A percentile compares a stretch with the other conserved stretches of the same genome.
Conservation (phyloP, 64 coral and sea anemone genomes). For the Platygyra sinensis region DNA sequence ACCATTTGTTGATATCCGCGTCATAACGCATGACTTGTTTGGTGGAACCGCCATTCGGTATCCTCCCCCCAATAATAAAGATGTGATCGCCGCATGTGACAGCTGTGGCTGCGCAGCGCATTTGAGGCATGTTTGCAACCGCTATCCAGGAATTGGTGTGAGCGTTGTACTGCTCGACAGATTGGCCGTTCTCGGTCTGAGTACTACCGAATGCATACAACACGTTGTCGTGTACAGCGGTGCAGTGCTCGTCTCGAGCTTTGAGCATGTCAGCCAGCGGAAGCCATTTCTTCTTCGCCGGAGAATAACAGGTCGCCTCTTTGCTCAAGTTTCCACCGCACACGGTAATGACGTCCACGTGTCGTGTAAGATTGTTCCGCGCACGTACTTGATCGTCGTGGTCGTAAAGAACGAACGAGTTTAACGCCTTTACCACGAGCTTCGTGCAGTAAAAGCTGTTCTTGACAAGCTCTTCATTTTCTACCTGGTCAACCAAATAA, state of each 20-base stretch:
- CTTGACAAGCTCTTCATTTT: conserved; percentile 50
- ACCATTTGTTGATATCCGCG: conserved; percentile 58
- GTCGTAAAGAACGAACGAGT: conserved; percentile 45
- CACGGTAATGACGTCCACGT: conserved; percentile 48
- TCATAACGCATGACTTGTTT: conserved; percentile 67
- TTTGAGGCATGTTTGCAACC: conserved; percentile 44
- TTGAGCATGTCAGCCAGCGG: conserved; percentile 29
- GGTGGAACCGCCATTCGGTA: conserved; percentile 12
- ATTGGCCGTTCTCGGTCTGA: conserved; percentile 51
- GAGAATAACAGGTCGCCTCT: conserved; percentile 49
- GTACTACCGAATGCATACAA: conserved; percentile 57
- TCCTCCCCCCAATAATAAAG: conserved; percentile 64
- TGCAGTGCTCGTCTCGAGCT: conserved; percentile 56
- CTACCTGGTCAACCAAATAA: conserved; percentile 43
- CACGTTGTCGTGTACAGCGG: conserved; percentile 57
- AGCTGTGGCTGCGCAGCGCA: conserved; percentile 35
- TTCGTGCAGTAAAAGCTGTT: conserved; percentile 62
- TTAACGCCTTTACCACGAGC: conserved; percentile 45
- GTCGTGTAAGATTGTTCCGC: conserved; percentile 33
- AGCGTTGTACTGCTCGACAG: conserved; percentile 62
- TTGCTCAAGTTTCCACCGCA: conserved; percentile 57
- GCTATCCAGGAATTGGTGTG: conserved; percentile 51
- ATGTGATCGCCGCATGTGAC: conserved; percentile 61
- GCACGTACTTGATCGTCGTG: conserved; percentile 22
- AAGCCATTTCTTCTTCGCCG: conserved; percentile 49